Evolutionary conservation across 2,888 invertebrate species (phyloP).

Genomic region (Drosophila austrosaltans): DNA sequence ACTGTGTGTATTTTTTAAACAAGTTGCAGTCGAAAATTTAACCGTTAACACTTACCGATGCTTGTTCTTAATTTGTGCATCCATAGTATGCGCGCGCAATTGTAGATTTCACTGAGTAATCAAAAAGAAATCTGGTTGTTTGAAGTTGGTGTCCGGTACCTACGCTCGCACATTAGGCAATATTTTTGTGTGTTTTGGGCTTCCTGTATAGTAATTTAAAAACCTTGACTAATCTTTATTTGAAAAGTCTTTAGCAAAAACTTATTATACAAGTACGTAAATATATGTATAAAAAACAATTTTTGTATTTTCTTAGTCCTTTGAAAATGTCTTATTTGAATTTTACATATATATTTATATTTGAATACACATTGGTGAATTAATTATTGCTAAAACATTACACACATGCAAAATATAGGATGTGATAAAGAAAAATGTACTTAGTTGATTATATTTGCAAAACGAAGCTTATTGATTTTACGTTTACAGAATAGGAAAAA

Average conservation of each 20-base stretch:
- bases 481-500: conserved; percentile 5
- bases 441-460: not conserved
- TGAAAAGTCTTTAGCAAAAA: not conserved
- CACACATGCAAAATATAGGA: not conserved
- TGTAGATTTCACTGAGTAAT: not conserved
- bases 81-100: conserved; percentile 3
- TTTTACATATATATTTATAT: not conserved
- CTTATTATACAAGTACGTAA: not conserved
- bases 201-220: not conserved
- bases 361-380: not conserved
- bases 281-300: not conserved
- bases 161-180: not conserved
- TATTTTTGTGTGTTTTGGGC: conserved; percentile 2
- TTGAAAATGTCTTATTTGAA: not conserved
- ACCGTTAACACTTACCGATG: no score
- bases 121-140: not conserved
- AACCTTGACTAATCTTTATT: not conserved
- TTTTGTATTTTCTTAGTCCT: not conserved
- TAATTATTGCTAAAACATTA: not conserved
- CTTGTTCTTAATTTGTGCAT: not conserved
- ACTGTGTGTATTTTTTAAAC: no score
- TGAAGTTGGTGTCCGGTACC: conserved; percentile 1
- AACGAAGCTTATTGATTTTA: conserved; percentile 7
- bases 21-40: no score
- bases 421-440: not conserved